Evolutionary conservation across 1,140 invertebrate genomes (phyloP), one percentile per base, ranked within the genome.

Genomic region (Atta texana): DNA sequence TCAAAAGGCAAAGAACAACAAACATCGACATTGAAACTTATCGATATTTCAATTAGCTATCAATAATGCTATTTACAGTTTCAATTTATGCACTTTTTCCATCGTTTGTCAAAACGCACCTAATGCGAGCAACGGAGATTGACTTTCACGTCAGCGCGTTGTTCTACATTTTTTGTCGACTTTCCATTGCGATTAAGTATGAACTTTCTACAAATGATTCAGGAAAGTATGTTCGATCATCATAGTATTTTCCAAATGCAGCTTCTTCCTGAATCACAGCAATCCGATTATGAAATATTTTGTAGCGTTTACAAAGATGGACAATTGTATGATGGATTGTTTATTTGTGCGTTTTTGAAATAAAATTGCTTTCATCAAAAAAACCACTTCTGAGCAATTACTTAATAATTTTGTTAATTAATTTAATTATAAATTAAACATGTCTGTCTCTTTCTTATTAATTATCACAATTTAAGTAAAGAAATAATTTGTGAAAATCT

Each of bases 151-250:
- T 14, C 24, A 55, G 69, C 14, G 31, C n/a, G 68, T 84, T 84
- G 80, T 84, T 84, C 80, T 84, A 84, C 69, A 84, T 84, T 84
- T 84, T 84, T 84, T 84, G 80, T 75, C 80, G 80, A 84, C 80
- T 84, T 84, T 84, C 80, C 80, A 82, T 53, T 57, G 69, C 80
- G 24, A 8, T 39, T 71, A 72, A 84, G 80, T 84, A 84, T 84
- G n/a, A 61, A 84, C 80, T 84, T 84, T 84, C 80, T 84, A 84
- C 80, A 34, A 51, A 84, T 84, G 80, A 84, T 75, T 84, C 55
- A 84, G 55, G 80, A 84, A 84, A 84, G 80, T 61, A 55, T 55
- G 39, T 63, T 63, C 80, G 21, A 84, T 84, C 39, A 34, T 71
- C 34, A 28, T 49, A 18, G 39, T 14, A 61, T 53, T 61, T n/a